Evolutionary conservation across 2,888 invertebrate genomes (phyloP).

Genomic region (Troglohyphantes excavatus): DNA sequence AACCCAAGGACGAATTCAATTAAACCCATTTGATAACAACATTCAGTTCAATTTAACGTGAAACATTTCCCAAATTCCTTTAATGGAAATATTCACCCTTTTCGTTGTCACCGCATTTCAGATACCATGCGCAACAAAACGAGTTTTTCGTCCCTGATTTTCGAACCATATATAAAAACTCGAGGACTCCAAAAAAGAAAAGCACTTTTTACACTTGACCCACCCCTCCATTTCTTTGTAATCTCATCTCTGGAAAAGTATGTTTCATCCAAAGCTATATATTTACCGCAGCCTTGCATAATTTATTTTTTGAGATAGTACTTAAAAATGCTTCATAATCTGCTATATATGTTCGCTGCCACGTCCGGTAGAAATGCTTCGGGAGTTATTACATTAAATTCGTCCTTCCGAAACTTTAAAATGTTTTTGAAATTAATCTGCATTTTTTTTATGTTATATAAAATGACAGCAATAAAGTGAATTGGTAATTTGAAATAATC

Average conservation of each 20-base stretch:
- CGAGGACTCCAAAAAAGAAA: constrained; percentile 25
- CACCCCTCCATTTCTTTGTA: neutral
- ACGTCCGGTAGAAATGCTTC: constrained; percentile 11
- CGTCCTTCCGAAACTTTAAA: constrained; percentile 9
- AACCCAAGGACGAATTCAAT: neutral
- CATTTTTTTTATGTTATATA: neutral
- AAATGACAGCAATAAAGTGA: no score
- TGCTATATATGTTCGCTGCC: neutral
- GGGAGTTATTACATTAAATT: neutral
- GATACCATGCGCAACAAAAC: constrained; percentile 18
- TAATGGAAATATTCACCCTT: neutral
- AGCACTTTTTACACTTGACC: neutral
- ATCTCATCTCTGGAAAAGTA: constrained; percentile 9
- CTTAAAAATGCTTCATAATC: constrained; percentile 8
- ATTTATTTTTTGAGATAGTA: constrained; percentile 5
- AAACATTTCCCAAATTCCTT: constrained; percentile 2
- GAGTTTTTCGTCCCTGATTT: constrained; percentile 40
- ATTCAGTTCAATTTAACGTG: neutral
- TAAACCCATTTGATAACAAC: neutral
- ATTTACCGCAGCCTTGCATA: constrained; percentile 14
- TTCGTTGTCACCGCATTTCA: constrained; percentile 1
- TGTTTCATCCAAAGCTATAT: constrained; percentile 16
- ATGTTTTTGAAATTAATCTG: neutral
- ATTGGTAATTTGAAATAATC: no score
- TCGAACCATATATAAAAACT: constrained; percentile 40